A percentile compares a stretch with the other conserved stretches of the same genome.
Evolutionary conservation across 1,140 invertebrate genomes (phyloP).

Genomic region (Bombus ignitus): DNA sequence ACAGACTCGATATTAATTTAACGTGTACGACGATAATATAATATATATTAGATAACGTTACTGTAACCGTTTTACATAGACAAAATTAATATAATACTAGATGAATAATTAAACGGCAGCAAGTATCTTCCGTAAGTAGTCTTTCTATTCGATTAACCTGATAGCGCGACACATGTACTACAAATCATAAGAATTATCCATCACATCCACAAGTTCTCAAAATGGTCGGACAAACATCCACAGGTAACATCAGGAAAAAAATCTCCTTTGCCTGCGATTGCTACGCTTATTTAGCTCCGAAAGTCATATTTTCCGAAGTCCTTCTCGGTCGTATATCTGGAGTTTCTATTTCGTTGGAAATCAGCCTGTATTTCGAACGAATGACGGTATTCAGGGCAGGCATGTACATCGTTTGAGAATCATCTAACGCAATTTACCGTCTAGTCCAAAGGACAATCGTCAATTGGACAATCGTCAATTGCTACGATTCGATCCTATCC

Average conservation of each 20-base stretch:
- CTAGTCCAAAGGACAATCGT: slow-evolving; percentile 36
- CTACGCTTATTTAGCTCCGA: neutral
- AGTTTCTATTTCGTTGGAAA: slow-evolving; percentile 50
- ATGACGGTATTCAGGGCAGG: slow-evolving; percentile 14
- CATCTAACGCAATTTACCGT: slow-evolving; percentile 57
- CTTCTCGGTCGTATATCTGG: neutral
- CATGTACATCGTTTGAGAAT: slow-evolving; percentile 15
- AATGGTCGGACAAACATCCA: neutral
- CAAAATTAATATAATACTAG: neutral
- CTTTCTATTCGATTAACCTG: neutral
- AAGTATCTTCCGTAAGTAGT: neutral
- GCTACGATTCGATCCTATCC: neutral
- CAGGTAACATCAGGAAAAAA: neutral
- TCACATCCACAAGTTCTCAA: neutral
- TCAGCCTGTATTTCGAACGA: slow-evolving; percentile 44
- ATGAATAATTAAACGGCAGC: neutral
- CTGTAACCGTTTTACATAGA: neutral
- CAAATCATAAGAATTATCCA: neutral
- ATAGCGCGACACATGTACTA: no score
- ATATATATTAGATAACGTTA: neutral
- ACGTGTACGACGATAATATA: neutral
- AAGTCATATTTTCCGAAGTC: neutral
- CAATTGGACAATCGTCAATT: slow-evolving; percentile 40
- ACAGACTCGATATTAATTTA: neutral
- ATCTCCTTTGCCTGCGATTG: neutral